phyloP scores from a whole-genome alignment of 2,888 invertebrate species.

The Beris chalybata region DNA sequence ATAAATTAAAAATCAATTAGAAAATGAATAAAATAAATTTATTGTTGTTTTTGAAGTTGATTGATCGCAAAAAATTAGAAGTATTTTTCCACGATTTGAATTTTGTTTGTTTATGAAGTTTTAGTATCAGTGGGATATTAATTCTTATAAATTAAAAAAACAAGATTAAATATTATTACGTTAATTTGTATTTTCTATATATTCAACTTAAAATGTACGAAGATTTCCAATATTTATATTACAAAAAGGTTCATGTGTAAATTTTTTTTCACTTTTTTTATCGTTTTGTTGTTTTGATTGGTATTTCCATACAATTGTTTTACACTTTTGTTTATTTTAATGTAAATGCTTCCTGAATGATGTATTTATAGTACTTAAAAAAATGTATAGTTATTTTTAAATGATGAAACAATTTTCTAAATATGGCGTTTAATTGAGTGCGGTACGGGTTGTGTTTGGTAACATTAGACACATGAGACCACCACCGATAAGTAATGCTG shows the following conservation, averaged over 20 bases:
- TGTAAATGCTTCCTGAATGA: slow-evolving; percentile 16
- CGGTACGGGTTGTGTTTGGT: slow-evolving; percentile 86
- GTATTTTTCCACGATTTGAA: too few species aligned
- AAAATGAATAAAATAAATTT: too few species aligned
- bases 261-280: neutral
- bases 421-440: slow-evolving; percentile 54
- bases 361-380: slow-evolving; percentile 13
- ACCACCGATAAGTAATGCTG: slow-evolving; percentile 80
- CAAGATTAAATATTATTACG: too few species aligned
- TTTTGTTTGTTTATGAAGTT: too few species aligned
- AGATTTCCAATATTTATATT: slow-evolving; percentile 26
- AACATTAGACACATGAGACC: slow-evolving; percentile 85
- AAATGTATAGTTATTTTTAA: neutral
- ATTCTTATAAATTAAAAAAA: too few species aligned
- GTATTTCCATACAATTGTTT: slow-evolving; percentile 12
- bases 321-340: neutral
- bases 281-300: slow-evolving; percentile 3
- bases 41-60: too few species aligned
- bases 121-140: too few species aligned
- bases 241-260: slow-evolving; percentile 2
- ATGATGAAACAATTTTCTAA: neutral
- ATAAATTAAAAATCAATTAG: too few species aligned
- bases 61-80: too few species aligned
- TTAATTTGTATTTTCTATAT: slow-evolving; percentile 23
- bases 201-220: slow-evolving; percentile 28